phyloP scores from a whole-genome alignment of 2,888 invertebrate species.

The Euphydryas editha region DNA sequence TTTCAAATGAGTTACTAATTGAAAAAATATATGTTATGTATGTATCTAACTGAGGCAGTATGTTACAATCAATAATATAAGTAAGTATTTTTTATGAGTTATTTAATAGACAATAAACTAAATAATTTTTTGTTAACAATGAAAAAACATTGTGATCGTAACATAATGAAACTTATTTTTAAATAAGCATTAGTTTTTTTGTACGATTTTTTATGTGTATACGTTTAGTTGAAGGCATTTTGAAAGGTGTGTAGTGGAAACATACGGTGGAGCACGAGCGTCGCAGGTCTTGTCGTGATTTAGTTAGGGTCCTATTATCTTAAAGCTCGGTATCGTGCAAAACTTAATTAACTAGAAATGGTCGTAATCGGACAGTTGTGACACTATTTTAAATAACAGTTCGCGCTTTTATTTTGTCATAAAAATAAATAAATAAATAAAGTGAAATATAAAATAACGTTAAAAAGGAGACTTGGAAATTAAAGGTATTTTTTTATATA shows the following conservation, averaged over 20 bases:
- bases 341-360: conserved; percentile 4
- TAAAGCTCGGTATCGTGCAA: conserved; percentile 42
- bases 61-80: no score
- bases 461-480: background rate
- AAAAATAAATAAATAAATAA: no score
- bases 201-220: background rate
- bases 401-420: background rate
- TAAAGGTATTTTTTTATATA: conserved; percentile 4
- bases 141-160: no score
- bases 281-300: conserved; percentile 44
- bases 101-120: no score
- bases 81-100: no score
- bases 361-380: background rate
- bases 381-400: background rate
- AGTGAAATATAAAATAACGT: background rate
- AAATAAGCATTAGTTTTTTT: background rate
- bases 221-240: conserved; percentile 23
- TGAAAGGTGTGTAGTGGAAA: conserved; percentile 52
- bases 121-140: no score
- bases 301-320: conserved; percentile 63
- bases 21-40: no score
- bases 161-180: background rate
- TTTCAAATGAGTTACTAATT: no score
- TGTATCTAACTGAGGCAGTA: no score
- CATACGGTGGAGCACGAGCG: conserved; percentile 42